Conservation (phyloP, 2,113 vertebrate genomes). For the Scytalopus superciliaris region DNA sequence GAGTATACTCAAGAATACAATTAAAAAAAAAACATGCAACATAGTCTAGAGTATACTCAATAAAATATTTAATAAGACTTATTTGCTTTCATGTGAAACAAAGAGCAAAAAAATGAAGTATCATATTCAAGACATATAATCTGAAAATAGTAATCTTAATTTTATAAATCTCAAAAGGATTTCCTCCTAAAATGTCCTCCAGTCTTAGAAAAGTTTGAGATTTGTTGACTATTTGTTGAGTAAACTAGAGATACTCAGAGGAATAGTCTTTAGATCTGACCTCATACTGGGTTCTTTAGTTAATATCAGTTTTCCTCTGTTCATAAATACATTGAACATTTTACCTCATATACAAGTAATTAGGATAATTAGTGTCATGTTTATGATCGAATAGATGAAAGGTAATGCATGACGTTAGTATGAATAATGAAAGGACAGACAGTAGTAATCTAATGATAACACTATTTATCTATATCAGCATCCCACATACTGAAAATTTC, state of each 20-base stretch:
- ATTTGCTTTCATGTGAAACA: neutral
- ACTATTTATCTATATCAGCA: neutral
- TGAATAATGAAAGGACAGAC: neutral
- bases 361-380: neutral
- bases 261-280: neutral
- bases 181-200: neutral
- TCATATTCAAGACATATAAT: neutral
- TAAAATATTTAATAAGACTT: neutral
- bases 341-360: neutral
- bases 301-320: neutral
- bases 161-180: neutral
- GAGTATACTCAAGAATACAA: neutral
- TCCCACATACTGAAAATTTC: neutral
- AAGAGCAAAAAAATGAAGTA: neutral
- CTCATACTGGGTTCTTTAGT: neutral
- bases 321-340: neutral
- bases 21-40: neutral
- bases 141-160: neutral
- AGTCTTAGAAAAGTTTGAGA: neutral
- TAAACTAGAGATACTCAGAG: neutral
- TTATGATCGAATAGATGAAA: neutral
- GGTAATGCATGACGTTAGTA: neutral
- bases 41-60: neutral
- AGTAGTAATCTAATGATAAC: neutral
- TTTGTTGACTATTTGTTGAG: neutral